Evolutionary conservation across 30 jellyfish, hydroid and myxozoan genomes (phyloP).

Genomic region (Phacellophora camtschatica): DNA sequence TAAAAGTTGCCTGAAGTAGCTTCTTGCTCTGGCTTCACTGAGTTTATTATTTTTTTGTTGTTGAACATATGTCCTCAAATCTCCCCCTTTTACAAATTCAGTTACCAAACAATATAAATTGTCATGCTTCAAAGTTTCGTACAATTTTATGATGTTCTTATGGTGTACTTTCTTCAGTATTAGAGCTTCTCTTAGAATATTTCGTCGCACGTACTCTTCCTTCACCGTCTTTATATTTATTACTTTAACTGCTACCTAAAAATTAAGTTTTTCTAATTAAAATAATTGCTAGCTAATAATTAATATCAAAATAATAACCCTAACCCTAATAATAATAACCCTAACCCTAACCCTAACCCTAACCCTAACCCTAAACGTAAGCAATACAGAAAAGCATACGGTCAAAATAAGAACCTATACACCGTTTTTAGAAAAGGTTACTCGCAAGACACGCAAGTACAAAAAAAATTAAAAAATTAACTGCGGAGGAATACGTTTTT

Average conservation of each 20-base stretch:
- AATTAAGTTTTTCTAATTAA: too few species aligned
- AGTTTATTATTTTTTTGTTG: constrained; percentile 55
- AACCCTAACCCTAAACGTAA: too few species aligned
- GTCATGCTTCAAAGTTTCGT: constrained; percentile 62
- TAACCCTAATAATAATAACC: too few species aligned
- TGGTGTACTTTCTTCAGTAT: constrained; percentile 67
- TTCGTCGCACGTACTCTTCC: constrained; percentile 31
- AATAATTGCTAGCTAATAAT: too few species aligned
- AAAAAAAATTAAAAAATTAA: too few species aligned
- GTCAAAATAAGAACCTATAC: too few species aligned
- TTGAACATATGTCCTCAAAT: constrained; percentile 55
- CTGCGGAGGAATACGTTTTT: too few species aligned
- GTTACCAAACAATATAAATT: constrained; percentile 69
- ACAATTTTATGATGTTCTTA: constrained; percentile 52
- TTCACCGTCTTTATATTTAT: constrained; percentile 44
- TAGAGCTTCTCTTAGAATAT: constrained; percentile 66
- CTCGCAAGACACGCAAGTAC: too few species aligned
- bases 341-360: too few species aligned
- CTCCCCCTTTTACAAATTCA: constrained; percentile 77
- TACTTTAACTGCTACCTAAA: constrained; percentile 78
- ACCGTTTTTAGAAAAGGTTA: too few species aligned
- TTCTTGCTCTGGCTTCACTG: constrained; percentile 50
- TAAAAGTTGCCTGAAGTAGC: constrained; percentile 50
- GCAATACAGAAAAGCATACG: too few species aligned
- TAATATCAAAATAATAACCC: too few species aligned